A percentile compares a stretch with the other conserved stretches of the same genome.
These are phyloP conservation scores for Drosophila siamana DNA, from an alignment of 2,888 invertebrate genomes.

Conservation along the genomic window DNA sequence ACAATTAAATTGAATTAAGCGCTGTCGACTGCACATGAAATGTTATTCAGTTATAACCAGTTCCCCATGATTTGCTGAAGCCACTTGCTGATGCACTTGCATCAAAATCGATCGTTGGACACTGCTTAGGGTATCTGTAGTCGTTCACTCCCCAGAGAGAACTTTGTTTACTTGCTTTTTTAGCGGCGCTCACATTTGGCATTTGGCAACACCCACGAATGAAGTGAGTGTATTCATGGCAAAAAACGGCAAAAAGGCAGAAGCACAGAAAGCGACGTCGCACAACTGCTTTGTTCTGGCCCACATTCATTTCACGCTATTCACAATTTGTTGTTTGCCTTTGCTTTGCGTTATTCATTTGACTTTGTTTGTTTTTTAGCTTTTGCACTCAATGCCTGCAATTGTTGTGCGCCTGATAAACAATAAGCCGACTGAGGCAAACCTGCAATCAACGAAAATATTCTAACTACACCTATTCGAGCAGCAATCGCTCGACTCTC, in stretches of 20 bases:
- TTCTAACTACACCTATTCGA: slow-evolving; percentile 10
- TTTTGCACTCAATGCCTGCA: slow-evolving; percentile 44
- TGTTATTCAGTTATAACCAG: too few species aligned
- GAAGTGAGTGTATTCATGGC: slow-evolving; percentile 16
- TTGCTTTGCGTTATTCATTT: slow-evolving; percentile 42
- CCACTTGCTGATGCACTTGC: too few species aligned
- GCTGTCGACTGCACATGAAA: too few species aligned
- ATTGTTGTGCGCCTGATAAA: slow-evolving; percentile 53
- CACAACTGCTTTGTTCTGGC: slow-evolving; percentile 36
- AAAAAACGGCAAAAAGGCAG: too few species aligned
- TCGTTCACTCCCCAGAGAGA: too few species aligned
- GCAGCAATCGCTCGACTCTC: background rate
- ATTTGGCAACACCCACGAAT: slow-evolving; percentile 15
- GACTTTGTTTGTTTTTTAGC: background rate
- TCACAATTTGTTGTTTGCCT: slow-evolving; percentile 29
- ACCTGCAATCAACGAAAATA: slow-evolving; percentile 27
- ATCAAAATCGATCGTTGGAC: too few species aligned
- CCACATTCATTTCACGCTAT: slow-evolving; percentile 22
- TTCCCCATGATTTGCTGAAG: too few species aligned
- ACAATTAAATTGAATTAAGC: too few species aligned
- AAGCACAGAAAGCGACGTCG: too few species aligned
- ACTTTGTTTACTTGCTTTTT: too few species aligned
- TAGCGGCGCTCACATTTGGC: background rate
- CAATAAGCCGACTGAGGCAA: slow-evolving; percentile 38
- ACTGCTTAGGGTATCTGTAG: too few species aligned